Evolutionary conservation across 2,797 vertebrate genomes (phyloP).

Genomic region (Podarcis lilfordi): DNA sequence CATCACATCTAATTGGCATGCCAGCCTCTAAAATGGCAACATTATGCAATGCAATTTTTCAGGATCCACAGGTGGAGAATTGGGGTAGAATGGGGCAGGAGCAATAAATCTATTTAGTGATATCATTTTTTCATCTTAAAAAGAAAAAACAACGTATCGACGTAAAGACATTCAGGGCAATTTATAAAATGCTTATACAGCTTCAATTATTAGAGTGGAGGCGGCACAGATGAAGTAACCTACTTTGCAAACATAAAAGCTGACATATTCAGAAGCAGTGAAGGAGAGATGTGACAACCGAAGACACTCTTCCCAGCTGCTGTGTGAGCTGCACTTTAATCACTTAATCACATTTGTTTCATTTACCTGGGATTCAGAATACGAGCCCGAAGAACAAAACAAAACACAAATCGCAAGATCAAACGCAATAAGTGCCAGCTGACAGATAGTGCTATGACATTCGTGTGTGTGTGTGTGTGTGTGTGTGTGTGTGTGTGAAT

Average conservation of each 20-base stretch:
- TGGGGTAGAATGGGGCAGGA: background rate
- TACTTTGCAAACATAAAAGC: constrained; percentile 26
- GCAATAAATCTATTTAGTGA: background rate
- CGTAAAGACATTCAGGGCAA: background rate
- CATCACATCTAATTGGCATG: background rate
- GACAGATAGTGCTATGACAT: background rate
- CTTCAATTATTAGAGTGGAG: constrained; percentile 6
- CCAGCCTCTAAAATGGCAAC: background rate
- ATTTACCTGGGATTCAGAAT: constrained; percentile 13
- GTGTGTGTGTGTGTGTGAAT: background rate
- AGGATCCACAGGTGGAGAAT: background rate
- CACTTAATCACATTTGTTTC: constrained; percentile 22
- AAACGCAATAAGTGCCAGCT: background rate
- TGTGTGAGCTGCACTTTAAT: background rate
- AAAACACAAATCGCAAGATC: background rate
- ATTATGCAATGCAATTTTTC: background rate
- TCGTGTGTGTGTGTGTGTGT: too few species aligned
- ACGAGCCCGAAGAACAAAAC: constrained; percentile 1
- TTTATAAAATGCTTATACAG: background rate
- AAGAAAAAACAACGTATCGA: background rate
- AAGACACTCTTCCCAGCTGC: constrained; percentile 1
- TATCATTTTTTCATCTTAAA: background rate
- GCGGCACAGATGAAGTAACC: background rate
- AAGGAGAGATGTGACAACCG: constrained; percentile 2
- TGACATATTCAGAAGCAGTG: constrained; percentile 23